Evolutionary conservation across 92 coral and sea anemone genomes (phyloP).

Genomic region (Phenganax subtilis): DNA sequence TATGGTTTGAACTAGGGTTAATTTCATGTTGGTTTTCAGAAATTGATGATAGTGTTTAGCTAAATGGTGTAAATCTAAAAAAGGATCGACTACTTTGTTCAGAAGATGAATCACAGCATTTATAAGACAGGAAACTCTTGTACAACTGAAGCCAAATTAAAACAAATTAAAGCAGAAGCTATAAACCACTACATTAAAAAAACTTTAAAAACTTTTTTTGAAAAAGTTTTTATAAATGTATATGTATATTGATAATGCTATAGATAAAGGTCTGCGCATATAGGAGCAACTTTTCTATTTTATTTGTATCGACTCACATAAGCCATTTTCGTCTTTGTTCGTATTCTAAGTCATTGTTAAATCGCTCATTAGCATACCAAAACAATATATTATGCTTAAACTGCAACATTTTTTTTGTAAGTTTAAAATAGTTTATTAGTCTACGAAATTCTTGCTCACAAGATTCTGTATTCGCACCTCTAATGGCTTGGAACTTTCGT

Average conservation of each 20-base stretch:
- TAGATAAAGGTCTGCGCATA: background rate
- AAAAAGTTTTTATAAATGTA: no score
- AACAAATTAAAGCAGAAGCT: no score
- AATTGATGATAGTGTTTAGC: no score
- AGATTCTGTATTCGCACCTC: constrained; percentile 36
- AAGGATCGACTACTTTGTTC: no score
- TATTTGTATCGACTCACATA: constrained; percentile 7
- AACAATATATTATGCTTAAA: constrained; percentile 39
- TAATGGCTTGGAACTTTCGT: background rate
- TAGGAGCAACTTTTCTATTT: no score
- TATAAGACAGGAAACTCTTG: no score
- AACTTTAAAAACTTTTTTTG: no score
- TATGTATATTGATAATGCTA: background rate
- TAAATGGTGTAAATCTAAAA: no score
- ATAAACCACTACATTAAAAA: no score
- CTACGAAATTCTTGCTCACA: constrained; percentile 43
- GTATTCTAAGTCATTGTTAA: constrained; percentile 36
- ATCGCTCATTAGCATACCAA: constrained; percentile 42
- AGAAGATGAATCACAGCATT: no score
- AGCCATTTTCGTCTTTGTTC: constrained; percentile 33
- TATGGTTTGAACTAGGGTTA: no score
- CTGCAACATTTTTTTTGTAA: background rate
- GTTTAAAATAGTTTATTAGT: constrained; percentile 15
- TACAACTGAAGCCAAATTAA: no score
- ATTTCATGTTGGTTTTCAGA: background rate